Percentiles rank a stretch among this genome's conserved stretches.
Evolutionary conservation across 2,888 invertebrate species (phyloP).

Genomic region (Cephus pulcher): DNA sequence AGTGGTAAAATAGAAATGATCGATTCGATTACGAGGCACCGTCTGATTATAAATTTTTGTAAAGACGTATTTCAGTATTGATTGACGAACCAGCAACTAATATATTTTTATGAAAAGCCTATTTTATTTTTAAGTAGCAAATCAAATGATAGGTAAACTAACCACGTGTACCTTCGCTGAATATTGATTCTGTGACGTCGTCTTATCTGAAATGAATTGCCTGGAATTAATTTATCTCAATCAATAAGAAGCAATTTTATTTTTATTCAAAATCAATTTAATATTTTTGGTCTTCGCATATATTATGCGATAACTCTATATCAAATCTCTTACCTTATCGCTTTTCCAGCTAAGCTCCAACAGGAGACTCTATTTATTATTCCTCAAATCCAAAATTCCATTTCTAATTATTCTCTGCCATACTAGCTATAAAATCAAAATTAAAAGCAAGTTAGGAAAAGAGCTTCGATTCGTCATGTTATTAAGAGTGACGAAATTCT

Average conservation of each 20-base stretch:
- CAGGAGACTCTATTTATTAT: neutral
- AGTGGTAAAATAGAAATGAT: neutral
- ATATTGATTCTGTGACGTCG: neutral
- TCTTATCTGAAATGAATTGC: neutral
- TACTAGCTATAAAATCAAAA: neutral
- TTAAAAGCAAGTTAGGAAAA: neutral
- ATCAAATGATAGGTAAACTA: neutral
- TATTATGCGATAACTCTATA: no score
- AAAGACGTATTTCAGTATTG: slow-evolving; percentile 21
- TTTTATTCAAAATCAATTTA: no score
- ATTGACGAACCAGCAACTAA: slow-evolving; percentile 20
- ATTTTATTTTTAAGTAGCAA: slow-evolving; percentile 9
- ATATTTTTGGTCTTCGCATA: no score
- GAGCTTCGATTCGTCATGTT: neutral
- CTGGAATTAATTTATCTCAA: neutral
- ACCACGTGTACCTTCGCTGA: neutral
- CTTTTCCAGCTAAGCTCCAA: no score
- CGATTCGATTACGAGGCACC: neutral
- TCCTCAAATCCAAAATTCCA: neutral
- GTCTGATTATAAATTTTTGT: neutral
- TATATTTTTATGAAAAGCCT: slow-evolving; percentile 37
- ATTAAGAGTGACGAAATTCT: neutral
- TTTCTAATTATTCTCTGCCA: neutral
- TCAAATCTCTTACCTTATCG: no score
- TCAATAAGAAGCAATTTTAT: neutral